Conservation (phyloP, 2,113 vertebrate species). For the Charina bottae region DNA sequence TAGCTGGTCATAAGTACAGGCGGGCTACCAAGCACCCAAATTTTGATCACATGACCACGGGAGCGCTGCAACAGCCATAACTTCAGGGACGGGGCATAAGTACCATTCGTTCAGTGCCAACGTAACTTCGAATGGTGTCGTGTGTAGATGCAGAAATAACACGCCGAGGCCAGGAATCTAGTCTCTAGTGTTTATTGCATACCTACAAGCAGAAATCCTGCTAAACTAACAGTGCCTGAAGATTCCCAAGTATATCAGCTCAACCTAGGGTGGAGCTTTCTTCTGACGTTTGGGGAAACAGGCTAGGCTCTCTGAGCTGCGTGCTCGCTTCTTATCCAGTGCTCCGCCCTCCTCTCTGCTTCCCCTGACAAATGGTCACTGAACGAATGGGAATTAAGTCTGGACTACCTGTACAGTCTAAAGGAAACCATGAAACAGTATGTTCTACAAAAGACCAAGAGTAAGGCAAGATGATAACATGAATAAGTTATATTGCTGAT, state of each 20-base stretch:
- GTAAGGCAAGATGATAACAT: not conserved
- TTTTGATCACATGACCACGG: not conserved
- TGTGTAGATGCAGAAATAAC: no score
- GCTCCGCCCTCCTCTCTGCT: no score
- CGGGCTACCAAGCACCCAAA: not conserved
- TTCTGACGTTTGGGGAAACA: no score
- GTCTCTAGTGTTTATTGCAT: no score
- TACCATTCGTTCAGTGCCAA: not conserved
- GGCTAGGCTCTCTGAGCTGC: no score
- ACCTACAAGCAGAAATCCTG: no score
- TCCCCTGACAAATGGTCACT: no score
- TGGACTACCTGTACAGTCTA: not conserved
- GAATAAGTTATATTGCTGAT: not conserved
- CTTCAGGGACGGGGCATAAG: not conserved
- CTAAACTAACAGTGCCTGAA: no score
- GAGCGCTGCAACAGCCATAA: not conserved
- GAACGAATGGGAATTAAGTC: not conserved
- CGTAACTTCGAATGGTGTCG: not conserved
- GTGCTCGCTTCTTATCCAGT: no score
- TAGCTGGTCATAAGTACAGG: not conserved
- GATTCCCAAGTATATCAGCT: no score
- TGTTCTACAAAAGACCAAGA: not conserved
- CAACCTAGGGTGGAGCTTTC: no score
- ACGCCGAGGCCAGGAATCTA: no score
- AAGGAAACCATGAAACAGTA: not conserved